These are phyloP conservation scores for Pemphredon lugubris DNA, from an alignment of 2,888 invertebrate species.

Conservation along the genomic window DNA sequence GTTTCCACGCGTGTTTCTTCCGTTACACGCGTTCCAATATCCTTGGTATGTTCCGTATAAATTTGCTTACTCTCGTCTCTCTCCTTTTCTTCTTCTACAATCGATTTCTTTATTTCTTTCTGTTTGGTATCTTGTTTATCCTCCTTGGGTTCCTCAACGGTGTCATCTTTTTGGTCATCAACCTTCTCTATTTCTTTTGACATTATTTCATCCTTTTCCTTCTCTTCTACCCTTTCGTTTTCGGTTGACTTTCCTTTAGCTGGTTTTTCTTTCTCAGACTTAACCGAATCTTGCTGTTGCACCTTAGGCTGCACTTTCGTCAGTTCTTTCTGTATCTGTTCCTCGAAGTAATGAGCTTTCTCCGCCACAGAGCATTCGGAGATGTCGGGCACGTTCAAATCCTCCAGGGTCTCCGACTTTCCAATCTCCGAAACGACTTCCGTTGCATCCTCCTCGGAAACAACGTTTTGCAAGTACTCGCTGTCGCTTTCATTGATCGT, in stretches of 20 bases:
- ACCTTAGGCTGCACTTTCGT: constrained; percentile 59
- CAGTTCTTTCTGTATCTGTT: constrained; percentile 84
- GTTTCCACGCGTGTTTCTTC: too few species aligned
- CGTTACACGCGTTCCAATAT: too few species aligned
- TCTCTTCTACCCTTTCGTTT: constrained; percentile 28
- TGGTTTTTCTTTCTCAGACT: constrained; percentile 56
- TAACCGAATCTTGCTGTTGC: constrained; percentile 54
- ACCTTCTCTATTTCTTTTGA: constrained; percentile 4
- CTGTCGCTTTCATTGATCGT: constrained; percentile 78
- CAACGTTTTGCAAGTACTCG: constrained; percentile 74
- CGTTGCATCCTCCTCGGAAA: constrained; percentile 67
- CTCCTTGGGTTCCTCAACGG: neutral
- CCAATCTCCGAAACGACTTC: constrained; percentile 64
- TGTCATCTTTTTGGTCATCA: neutral
- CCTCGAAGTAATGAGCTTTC: constrained; percentile 84
- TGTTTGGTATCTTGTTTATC: neutral
- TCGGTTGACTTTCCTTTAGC: constrained; percentile 18
- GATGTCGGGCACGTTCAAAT: constrained; percentile 79
- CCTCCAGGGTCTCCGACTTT: constrained; percentile 74
- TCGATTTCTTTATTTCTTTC: constrained; percentile 7
- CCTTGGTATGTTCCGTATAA: constrained; percentile 19
- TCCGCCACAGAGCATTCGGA: constrained; percentile 83
- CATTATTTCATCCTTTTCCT: constrained; percentile 38
- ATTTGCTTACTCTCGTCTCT: constrained; percentile 25
- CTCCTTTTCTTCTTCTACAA: constrained; percentile 36